Base-by-base conservation (phyloP, 2,888 invertebrate genomes). In the Phengaris arion region DNA sequence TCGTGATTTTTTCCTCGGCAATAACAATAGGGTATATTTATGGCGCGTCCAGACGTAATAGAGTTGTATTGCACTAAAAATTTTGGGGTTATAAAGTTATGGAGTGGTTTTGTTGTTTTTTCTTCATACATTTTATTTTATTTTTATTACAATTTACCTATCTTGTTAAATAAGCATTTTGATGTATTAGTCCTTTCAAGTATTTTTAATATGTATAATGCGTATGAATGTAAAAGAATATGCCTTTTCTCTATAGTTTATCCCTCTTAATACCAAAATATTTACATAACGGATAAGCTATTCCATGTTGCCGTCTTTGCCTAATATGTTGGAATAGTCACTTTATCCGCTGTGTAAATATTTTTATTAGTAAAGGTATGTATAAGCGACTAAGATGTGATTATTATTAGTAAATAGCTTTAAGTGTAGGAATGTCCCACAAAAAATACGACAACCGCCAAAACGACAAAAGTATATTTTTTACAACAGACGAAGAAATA, bases 401-500 rank as follows among this genome's bases (percentile, higher is more conserved):
- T 2, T 22, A 59, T 59, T 59, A 15, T 22, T 10, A 9, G 0
- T 10, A 22, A 59, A 22, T 22, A 22, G 22, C 8, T 22, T 22
- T 57, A 74, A 45, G 13, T 46, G 5, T 22, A 74, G 15, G 2
- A 22, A 45, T 12, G 22, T 68, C 6, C 13, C 64, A 75, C 76
- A 82, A 82, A 86, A 90, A 92, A 90, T 91, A 92, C 92, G 93
- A 91, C 92, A 92, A 91, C 90, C 90, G 86, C 87, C 70, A 5
- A 64, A 64, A 64, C 59, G 22, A 59, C 15, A 76, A 83, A 82
- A 81, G 79, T 75, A 76, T 81, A 87, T 80, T 79, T 88, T 87
- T 82, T 84, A 92, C 92, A 91, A 91, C 91, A 86, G 79, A 77
- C 57, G 90, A 82, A 77, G 82, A 82, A 77, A 75, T 79, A 75